Evolutionary conservation across 2,888 invertebrate species (phyloP).

Genomic region (Leptinotarsa peninsularis): DNA sequence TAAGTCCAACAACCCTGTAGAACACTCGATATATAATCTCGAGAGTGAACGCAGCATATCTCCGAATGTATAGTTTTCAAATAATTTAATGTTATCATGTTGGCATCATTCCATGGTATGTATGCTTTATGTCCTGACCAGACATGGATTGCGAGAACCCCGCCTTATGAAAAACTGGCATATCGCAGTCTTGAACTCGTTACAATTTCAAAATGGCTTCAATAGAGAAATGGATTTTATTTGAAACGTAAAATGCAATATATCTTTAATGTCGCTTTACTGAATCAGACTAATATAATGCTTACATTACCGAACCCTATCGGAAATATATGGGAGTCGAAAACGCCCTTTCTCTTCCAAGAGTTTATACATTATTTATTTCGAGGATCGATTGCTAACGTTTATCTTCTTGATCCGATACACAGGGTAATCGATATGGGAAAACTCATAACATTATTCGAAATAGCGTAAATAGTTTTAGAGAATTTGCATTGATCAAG

Average conservation of each 20-base stretch:
- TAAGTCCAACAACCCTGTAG: constrained; percentile 5
- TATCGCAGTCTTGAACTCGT: constrained; percentile 58
- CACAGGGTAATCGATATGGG: constrained; percentile 17
- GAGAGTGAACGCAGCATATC: constrained; percentile 12
- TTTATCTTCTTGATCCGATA: constrained; percentile 23
- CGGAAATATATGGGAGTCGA: constrained; percentile 42
- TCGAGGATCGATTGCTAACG: constrained; percentile 17
- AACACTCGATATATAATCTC: background rate
- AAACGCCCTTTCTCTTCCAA: constrained; percentile 43
- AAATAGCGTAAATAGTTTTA: constrained; percentile 4
- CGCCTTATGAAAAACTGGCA: constrained; percentile 60
- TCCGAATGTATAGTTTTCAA: constrained; percentile 44
- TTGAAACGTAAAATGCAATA: constrained; percentile 50
- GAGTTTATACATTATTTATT: constrained; percentile 25
- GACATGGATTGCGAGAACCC: constrained; percentile 54
- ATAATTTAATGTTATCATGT: constrained; percentile 55
- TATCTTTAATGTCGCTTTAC: constrained; percentile 53
- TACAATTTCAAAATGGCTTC: constrained; percentile 61
- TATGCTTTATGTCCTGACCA: constrained; percentile 56
- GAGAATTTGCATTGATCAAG: background rate
- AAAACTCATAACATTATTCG: constrained; percentile 11
- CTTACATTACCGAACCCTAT: constrained; percentile 58
- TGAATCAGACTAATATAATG: constrained; percentile 60
- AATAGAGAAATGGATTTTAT: constrained; percentile 57
- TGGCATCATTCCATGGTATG: constrained; percentile 59